Evolutionary conservation across 2,113 vertebrate species (phyloP).

Genomic region (Numenius arquata): DNA sequence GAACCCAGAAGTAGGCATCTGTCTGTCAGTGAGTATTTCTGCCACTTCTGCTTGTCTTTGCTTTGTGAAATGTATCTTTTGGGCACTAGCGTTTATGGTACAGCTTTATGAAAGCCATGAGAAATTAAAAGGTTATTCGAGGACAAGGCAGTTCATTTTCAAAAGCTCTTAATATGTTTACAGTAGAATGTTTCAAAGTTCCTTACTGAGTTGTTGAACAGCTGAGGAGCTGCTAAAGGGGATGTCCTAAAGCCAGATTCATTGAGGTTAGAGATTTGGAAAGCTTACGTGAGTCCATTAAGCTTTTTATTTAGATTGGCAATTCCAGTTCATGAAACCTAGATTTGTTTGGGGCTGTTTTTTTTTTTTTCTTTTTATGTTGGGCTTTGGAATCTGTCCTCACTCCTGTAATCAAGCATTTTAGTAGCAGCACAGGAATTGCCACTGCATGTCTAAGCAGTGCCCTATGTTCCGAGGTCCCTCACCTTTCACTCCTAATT

Average conservation of each 20-base stretch:
- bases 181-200: not conserved
- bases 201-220: not conserved
- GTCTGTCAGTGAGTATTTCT: constrained; percentile 87
- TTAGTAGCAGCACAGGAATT: not conserved
- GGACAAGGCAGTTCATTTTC: constrained; percentile 24
- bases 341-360: not conserved
- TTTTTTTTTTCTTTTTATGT: not conserved
- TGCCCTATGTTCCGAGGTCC: not conserved
- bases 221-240: constrained; percentile 42
- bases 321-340: constrained; percentile 8
- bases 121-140: constrained; percentile 24
- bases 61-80: not conserved
- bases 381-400: not conserved
- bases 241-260: constrained; percentile 43
- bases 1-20: constrained; percentile 92
- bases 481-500: not conserved
- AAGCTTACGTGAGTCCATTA: not conserved
- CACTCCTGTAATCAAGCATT: not conserved
- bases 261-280: constrained; percentile 53
- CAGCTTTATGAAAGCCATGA: not conserved
- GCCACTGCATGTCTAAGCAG: not conserved
- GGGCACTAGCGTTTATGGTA: not conserved
- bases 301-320: constrained; percentile 55
- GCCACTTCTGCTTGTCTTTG: not conserved
- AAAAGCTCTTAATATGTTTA: constrained; percentile 17